Evolutionary conservation across 2,888 invertebrate genomes (phyloP), one percentile per base, ranked within the genome.

Genomic region (Caenorhabditis virilis): DNA sequence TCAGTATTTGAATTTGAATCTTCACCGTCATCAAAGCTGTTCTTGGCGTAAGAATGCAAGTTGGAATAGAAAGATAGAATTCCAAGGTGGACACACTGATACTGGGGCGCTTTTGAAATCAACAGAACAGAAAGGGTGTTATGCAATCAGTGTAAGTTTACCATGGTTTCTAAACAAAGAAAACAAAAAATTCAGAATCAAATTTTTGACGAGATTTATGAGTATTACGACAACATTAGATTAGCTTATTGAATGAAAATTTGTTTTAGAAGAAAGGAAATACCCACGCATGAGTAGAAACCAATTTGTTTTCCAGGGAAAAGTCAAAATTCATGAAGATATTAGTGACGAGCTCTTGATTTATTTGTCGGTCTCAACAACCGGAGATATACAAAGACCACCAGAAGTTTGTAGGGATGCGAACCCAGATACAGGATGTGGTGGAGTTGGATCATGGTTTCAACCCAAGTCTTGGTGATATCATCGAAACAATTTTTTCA

Each of bases 381-480:
- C 71, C n/a, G 74, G 69, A 36, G 71, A 74, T 49, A 60, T 59
- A 6, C 54, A 55, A 18, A 49, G 58, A 39, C 74, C 74, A 11
- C 71, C 71, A 25, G 74, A 74, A 59, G 64, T 69, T 26, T 74
- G 74, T 48, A 54, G 68, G 46, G 74, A 69, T 52, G 62, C 69
- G 2, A 56, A 58, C 30, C 53, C 51, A 9, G 63, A 62, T 13
- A 71, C 70, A 13, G 74, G 74, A 33, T 74, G 74, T 49, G 74
- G 74, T n/a, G 74, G 74, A 11, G 62, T 74, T 30, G 74, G 74
- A 13, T 72, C 72, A 27, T 74, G 73, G 73, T 73, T 47, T 57
- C 42, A 13, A 33, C 11, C 11, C 22, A 23, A 35, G 13, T 20
- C 41, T 9, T 25, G 2, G 6, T 22, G 3, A 30, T 27, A 33